Percentiles rank a stretch among this genome's conserved stretches.
phyloP scores from a whole-genome alignment of 1,140 invertebrate species.

The Drosophila bocki region DNA sequence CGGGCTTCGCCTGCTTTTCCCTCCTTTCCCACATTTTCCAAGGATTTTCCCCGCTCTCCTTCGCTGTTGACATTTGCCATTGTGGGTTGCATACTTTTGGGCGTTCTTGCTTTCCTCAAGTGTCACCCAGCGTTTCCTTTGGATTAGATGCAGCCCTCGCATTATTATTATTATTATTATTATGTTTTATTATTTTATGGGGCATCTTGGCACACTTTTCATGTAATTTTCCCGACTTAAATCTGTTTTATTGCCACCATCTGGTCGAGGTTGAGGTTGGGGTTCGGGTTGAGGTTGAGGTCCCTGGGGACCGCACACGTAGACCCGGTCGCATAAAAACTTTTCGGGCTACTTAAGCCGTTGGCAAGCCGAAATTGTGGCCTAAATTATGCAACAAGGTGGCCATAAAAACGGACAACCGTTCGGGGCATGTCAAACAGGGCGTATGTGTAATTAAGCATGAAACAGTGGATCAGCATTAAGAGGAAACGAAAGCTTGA shows the following conservation, averaged over 20 bases:
- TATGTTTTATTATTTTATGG: constrained; percentile 75
- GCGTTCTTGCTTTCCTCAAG: constrained; percentile 65
- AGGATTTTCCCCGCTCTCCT: constrained; percentile 16
- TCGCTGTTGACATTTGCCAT: constrained; percentile 82
- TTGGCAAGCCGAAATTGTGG: constrained; percentile 59
- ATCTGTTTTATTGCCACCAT: constrained; percentile 76
- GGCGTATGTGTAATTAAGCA: constrained; percentile 76
- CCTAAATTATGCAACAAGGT: constrained; percentile 74
- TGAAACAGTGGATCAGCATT: constrained; percentile 42
- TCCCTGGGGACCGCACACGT: constrained; percentile 53
- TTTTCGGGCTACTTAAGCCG: constrained; percentile 72
- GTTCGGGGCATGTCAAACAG: constrained; percentile 62
- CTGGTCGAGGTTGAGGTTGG: constrained; percentile 1
- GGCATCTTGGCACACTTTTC: constrained; percentile 56
- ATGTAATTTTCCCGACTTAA: constrained; percentile 66
- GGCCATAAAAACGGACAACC: constrained; percentile 62
- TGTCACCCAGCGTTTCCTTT: constrained; percentile 49
- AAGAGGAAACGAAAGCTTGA: background rate
- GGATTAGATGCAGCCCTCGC: constrained; percentile 60
- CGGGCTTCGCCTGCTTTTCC: constrained; percentile 21
- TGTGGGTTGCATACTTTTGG: constrained; percentile 75
- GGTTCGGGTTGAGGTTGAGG: background rate
- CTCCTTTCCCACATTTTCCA: background rate
- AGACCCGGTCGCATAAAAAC: constrained; percentile 59
- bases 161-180: constrained; percentile 63